A percentile compares a stretch with the other conserved stretches of the same genome.
phyloP scores from a whole-genome alignment of 30 jellyfish, hydroid and myxozoan species.

The Aurelia sp. region DNA sequence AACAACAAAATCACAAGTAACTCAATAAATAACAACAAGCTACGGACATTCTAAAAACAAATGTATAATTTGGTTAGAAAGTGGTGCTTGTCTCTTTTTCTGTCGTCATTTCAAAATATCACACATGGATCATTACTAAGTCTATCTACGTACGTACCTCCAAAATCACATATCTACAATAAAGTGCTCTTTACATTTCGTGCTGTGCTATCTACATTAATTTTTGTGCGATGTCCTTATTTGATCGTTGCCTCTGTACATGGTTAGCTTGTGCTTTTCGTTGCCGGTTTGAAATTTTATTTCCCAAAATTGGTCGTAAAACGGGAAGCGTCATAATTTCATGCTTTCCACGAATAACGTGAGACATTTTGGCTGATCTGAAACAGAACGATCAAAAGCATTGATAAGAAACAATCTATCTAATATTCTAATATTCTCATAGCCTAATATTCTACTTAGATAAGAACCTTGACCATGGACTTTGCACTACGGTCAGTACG shows the following conservation, averaged over 20 bases:
- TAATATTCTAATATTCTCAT: not conserved
- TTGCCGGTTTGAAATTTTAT: constrained; percentile 54
- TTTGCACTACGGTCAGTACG: too few relatives aligned
- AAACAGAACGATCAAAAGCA: not conserved
- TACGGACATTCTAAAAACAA: too few relatives aligned
- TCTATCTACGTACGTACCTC: too few relatives aligned
- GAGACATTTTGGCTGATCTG: constrained; percentile 62
- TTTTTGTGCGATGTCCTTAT: constrained; percentile 51
- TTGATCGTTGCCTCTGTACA: constrained; percentile 64
- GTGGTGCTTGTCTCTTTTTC: too few relatives aligned
- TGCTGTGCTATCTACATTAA: not conserved
- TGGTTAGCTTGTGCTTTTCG: constrained; percentile 71
- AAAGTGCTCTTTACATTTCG: too few relatives aligned
- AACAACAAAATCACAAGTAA: too few relatives aligned
- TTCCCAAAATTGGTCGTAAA: constrained; percentile 55
- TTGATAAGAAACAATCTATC: not conserved
- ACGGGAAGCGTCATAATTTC: constrained; percentile 61
- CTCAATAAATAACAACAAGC: too few relatives aligned
- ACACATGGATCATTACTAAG: too few relatives aligned
- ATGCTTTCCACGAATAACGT: constrained; percentile 24
- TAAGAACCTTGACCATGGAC: too few relatives aligned
- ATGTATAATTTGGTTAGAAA: too few relatives aligned
- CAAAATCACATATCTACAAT: not conserved
- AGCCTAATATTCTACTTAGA: too few relatives aligned
- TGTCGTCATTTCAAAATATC: too few relatives aligned